These are phyloP conservation scores for Ictidomys tridecemlineatus DNA, from an alignment of 2,113 vertebrate species.

Conservation along the genomic window DNA sequence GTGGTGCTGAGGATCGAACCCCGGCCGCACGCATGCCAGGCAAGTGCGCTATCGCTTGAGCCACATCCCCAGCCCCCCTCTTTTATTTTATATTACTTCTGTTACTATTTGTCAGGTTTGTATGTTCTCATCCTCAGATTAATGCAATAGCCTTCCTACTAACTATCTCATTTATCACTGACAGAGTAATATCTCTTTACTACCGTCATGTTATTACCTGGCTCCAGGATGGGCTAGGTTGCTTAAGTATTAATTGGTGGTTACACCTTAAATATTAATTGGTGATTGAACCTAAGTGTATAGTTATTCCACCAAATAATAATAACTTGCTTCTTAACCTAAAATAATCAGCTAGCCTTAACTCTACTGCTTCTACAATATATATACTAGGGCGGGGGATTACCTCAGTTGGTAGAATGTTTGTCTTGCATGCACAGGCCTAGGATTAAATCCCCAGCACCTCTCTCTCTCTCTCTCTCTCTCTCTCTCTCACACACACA, in stretches of 20 bases:
- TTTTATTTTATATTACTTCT: background rate
- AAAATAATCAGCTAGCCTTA: conserved; percentile 47
- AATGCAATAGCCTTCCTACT: background rate
- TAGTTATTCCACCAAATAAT: background rate
- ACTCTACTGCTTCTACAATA: background rate
- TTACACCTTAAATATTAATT: background rate
- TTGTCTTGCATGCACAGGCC: too few species aligned
- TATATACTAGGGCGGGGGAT: background rate
- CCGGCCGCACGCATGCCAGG: too few species aligned
- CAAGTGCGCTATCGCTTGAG: too few species aligned
- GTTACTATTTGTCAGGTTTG: background rate
- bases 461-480: too few species aligned
- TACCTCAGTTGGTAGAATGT: too few species aligned
- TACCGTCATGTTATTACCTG: conserved; percentile 27
- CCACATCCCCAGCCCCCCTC: too few species aligned
- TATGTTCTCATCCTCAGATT: background rate
- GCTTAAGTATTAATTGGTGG: background rate
- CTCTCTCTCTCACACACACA: too few species aligned
- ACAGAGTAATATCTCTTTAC: conserved; percentile 19
- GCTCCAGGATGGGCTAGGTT: background rate
- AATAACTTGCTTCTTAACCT: background rate
- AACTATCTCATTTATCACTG: background rate
- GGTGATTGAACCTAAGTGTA: background rate
- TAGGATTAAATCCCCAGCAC: too few species aligned
- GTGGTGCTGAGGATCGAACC: too few species aligned